Percentiles rank a stretch among this genome's conserved stretches.
These are phyloP conservation scores for Centroberyx gerrardi DNA, from an alignment of 2,797 vertebrate species.

Conservation along the genomic window DNA sequence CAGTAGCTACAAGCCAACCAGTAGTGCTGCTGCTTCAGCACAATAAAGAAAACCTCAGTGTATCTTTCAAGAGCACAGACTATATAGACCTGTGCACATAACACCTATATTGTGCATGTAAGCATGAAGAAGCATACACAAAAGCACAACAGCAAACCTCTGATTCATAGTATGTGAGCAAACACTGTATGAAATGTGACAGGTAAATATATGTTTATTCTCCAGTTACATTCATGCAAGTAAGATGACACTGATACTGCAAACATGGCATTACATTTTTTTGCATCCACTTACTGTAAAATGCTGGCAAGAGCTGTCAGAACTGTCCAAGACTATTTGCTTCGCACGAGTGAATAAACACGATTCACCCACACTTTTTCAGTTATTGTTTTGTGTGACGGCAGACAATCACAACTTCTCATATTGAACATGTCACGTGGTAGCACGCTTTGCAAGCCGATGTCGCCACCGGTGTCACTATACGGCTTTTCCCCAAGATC, in stretches of 20 bases:
- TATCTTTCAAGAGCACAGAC: slow-evolving; percentile 34
- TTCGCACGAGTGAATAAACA: slow-evolving; percentile 57
- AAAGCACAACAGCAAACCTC: background rate
- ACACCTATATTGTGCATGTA: slow-evolving; percentile 37
- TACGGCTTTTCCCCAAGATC: slow-evolving; percentile 4
- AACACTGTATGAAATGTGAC: slow-evolving; percentile 1
- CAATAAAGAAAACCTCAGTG: slow-evolving; percentile 37
- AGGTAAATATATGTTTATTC: slow-evolving; percentile 33
- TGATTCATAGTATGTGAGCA: slow-evolving; percentile 55
- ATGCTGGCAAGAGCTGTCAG: slow-evolving; percentile 56
- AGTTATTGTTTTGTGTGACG: slow-evolving; percentile 36
- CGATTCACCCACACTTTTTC: slow-evolving; percentile 33
- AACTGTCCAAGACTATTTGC: slow-evolving; percentile 65
- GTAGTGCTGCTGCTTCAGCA: slow-evolving; percentile 17
- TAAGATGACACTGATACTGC: slow-evolving; percentile 49
- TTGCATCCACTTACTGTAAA: slow-evolving; percentile 17
- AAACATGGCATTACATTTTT: slow-evolving; percentile 42
- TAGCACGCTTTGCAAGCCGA: slow-evolving; percentile 29
- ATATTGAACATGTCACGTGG: slow-evolving; percentile 5
- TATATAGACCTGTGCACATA: slow-evolving; percentile 4
- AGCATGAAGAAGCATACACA: slow-evolving; percentile 17
- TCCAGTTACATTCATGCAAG: background rate
- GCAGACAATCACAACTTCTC: slow-evolving; percentile 47
- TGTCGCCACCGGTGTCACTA: slow-evolving; percentile 17
- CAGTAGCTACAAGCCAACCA: slow-evolving; percentile 37